phyloP scores from a whole-genome alignment of 2,113 vertebrate species.

The Amphilophus citrinellus region DNA sequence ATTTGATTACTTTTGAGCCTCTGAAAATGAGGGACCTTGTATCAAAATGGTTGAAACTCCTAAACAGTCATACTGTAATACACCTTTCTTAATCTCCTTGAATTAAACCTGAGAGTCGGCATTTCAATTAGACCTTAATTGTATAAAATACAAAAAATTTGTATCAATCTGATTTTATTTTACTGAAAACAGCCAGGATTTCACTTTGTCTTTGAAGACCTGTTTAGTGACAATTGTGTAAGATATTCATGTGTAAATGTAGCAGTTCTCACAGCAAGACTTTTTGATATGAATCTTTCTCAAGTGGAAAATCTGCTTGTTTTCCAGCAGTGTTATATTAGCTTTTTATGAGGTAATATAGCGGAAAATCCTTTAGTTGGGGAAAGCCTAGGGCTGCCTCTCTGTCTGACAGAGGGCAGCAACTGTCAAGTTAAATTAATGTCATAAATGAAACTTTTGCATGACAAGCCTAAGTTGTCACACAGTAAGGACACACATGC shows the following conservation, averaged over 20 bases:
- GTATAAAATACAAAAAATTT: not conserved
- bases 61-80: not conserved
- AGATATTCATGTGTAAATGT: not conserved
- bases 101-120: not conserved
- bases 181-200: not conserved
- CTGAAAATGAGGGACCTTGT: not conserved
- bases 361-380: constrained; percentile 1
- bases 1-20: not conserved
- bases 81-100: not conserved
- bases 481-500: not conserved
- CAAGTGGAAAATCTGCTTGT: constrained; percentile 38
- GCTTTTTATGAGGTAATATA: not conserved
- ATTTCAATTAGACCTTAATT: not conserved
- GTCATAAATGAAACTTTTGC: constrained; percentile 15
- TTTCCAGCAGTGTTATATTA: constrained; percentile 26
- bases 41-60: not conserved
- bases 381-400: constrained; percentile 14
- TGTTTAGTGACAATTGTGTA: not conserved
- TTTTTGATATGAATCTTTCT: constrained; percentile 21
- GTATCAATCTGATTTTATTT: not conserved
- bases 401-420: constrained; percentile 21
- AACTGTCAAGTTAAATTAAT: constrained; percentile 40
- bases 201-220: not conserved
- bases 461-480: constrained; percentile 11
- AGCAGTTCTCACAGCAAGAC: not conserved